Percentiles rank a stretch among this genome's conserved stretches.
Evolutionary conservation across 2,113 vertebrate genomes (phyloP).

Genomic region (Malurus melanocephalus): DNA sequence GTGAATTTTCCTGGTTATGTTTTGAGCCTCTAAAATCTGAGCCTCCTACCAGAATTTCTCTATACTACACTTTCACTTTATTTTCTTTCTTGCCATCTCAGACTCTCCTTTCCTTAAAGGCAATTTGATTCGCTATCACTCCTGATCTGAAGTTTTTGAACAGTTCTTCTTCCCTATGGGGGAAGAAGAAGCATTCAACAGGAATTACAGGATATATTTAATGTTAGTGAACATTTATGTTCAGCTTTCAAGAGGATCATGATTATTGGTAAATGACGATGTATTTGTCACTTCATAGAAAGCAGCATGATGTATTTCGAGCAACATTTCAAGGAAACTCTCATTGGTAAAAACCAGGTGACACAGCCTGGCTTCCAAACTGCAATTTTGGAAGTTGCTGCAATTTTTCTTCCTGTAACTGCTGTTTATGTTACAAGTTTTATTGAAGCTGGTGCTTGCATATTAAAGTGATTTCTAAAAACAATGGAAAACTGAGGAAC

Average conservation of each 20-base stretch:
- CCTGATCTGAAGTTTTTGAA: neutral
- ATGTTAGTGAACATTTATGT: neutral
- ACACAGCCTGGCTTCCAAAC: neutral
- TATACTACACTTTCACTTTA: neutral
- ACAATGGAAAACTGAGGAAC: neutral
- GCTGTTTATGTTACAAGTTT: neutral
- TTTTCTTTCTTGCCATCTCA: neutral
- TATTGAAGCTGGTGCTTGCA: neutral
- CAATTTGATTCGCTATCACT: neutral
- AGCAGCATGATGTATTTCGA: neutral
- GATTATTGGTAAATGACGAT: neutral
- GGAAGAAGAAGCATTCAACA: neutral
- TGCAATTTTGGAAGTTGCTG: neutral
- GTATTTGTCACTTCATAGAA: neutral
- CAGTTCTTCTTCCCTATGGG: neutral
- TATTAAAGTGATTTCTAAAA: neutral
- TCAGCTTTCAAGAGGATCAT: neutral
- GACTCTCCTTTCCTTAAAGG: neutral
- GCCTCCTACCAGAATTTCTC: conserved; percentile 5
- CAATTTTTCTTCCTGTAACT: neutral
- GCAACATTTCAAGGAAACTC: neutral
- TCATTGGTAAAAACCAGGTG: neutral
- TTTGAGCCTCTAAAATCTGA: neutral
- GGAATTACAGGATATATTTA: neutral
- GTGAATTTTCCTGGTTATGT: conserved; percentile 17